phyloP scores from a whole-genome alignment of 2,888 invertebrate species.

The Dasysyrphus tricinctus region DNA sequence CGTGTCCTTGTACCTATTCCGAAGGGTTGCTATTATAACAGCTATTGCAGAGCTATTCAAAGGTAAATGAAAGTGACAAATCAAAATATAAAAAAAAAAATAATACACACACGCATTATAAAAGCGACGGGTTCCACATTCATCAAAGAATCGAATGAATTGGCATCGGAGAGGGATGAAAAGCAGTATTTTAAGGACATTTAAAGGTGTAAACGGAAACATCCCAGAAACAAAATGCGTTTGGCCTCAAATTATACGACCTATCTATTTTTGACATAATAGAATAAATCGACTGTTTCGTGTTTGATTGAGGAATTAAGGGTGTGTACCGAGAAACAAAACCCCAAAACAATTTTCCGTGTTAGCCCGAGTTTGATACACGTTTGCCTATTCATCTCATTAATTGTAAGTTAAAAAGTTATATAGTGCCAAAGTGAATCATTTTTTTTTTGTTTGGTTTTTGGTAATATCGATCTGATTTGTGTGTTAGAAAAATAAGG shows the following conservation, averaged over 20 bases:
- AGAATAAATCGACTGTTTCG: conserved; percentile 66
- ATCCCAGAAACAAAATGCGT: conserved; percentile 43
- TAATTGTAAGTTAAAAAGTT: conserved; percentile 80
- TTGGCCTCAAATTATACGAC: background rate
- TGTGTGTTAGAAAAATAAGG: conserved; percentile 19
- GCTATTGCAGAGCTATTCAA: conserved; percentile 10
- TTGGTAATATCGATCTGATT: conserved; percentile 66
- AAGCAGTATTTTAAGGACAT: conserved; percentile 59
- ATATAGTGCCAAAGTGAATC: conserved; percentile 65
- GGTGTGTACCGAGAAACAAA: conserved; percentile 68
- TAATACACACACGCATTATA: conserved; percentile 30
- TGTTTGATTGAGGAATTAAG: conserved; percentile 43
- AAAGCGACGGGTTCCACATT: conserved; percentile 39
- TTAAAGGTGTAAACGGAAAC: conserved; percentile 67
- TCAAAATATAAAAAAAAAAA: conserved; percentile 58
- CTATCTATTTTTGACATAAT: conserved; percentile 42
- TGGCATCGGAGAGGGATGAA: background rate
- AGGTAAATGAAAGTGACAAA: conserved; percentile 69
- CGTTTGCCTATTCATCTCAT: conserved; percentile 73
- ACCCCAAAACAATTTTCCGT: conserved; percentile 78
- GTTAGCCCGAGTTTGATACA: conserved; percentile 74
- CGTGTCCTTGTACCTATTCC: conserved; percentile 38
- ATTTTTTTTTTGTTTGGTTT: conserved; percentile 72
- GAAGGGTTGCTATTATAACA: conserved; percentile 48
- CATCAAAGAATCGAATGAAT: conserved; percentile 10